A percentile compares a stretch with the other conserved stretches of the same genome.
Evolutionary conservation across 2,888 invertebrate genomes (phyloP).

Genomic region (Malthinus seriepunctatus): DNA sequence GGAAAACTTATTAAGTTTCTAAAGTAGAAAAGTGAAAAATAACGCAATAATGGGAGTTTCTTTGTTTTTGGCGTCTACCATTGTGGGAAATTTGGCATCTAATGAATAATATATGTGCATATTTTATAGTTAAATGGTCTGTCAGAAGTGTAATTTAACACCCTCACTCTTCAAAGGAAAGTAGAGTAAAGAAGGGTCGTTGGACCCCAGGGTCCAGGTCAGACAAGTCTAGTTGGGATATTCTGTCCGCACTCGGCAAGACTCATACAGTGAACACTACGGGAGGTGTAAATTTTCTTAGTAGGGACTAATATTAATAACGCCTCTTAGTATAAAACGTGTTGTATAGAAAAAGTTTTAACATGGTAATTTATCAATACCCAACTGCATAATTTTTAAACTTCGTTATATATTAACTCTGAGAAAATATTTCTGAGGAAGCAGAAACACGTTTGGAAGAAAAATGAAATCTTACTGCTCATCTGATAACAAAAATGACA

Average conservation of each 20-base stretch:
- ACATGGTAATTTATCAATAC: not conserved
- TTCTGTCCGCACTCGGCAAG: slow-evolving; percentile 28
- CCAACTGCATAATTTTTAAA: not conserved
- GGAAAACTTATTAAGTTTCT: too few species aligned
- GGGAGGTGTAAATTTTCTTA: slow-evolving; percentile 26
- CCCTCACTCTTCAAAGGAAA: slow-evolving; percentile 16
- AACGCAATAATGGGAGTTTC: too few species aligned
- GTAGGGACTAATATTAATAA: slow-evolving; percentile 23
- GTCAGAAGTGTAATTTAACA: slow-evolving; percentile 27
- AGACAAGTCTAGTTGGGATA: slow-evolving; percentile 11
- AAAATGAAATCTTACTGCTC: too few species aligned
- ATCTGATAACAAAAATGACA: too few species aligned
- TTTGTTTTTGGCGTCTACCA: not conserved
- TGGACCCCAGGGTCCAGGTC: slow-evolving; percentile 15
- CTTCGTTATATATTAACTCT: too few species aligned
- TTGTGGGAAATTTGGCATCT: not conserved
- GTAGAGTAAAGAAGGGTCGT: slow-evolving; percentile 14
- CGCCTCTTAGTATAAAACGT: not conserved
- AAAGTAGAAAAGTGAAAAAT: too few species aligned
- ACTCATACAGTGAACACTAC: slow-evolving; percentile 17
- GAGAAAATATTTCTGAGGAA: too few species aligned
- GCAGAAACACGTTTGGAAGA: too few species aligned
- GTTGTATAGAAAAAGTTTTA: not conserved
- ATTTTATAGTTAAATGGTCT: slow-evolving; percentile 22
- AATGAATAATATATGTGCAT: slow-evolving; percentile 23